Conservation (phyloP, 2,113 vertebrate species). For the Sapajus apella region DNA sequence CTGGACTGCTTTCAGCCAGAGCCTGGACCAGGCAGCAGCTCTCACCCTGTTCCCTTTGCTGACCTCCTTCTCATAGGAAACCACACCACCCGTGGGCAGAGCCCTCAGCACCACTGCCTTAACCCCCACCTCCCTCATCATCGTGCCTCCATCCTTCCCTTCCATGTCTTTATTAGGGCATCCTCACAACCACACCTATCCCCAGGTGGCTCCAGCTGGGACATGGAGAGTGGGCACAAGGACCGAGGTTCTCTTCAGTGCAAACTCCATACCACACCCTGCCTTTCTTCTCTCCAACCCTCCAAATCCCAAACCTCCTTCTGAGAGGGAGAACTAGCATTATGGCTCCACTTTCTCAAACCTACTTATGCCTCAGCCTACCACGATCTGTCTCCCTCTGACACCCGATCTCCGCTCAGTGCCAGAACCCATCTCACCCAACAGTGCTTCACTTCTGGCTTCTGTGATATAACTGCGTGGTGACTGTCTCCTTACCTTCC, state of each 20-base stretch:
- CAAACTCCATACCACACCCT: rapidly evolving
- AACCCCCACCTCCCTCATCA: rapidly evolving
- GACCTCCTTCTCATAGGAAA: too few relatives aligned
- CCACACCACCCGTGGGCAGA: neutral
- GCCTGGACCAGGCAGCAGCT: rapidly evolving
- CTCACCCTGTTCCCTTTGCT: too few relatives aligned
- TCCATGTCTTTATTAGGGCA: neutral
- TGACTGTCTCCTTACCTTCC: neutral
- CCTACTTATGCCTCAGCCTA: rapidly evolving
- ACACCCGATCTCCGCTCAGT: rapidly evolving
- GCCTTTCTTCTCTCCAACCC: neutral
- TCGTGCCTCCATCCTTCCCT: neutral
- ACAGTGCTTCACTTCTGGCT: neutral
- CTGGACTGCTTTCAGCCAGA: neutral
- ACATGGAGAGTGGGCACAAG: rapidly evolving
- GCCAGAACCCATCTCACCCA: rapidly evolving
- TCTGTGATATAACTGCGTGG: rapidly evolving
- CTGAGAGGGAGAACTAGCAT: rapidly evolving
- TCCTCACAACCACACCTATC: neutral
- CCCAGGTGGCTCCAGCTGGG: neutral
- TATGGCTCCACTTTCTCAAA: rapidly evolving
- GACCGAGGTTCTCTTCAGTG: neutral
- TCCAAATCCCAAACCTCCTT: too few relatives aligned
- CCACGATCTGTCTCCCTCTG: rapidly evolving
- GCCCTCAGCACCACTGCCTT: neutral